phyloP scores from a whole-genome alignment of 2,113 vertebrate genomes.

The Corythoichthys haematopterus region DNA sequence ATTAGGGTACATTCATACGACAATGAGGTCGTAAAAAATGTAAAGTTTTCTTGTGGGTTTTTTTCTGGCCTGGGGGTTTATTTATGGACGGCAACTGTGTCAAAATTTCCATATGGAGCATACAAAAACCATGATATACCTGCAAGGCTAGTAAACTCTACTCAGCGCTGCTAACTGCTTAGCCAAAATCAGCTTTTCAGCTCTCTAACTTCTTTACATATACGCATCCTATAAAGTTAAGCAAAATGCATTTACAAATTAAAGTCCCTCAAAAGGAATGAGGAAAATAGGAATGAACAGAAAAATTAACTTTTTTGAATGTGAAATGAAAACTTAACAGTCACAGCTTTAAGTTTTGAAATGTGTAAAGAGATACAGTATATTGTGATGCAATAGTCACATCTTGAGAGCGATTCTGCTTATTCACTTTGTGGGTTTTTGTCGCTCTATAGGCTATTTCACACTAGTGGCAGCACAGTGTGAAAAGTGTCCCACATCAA shows the following conservation, averaged over 20 bases:
- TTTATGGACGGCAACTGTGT: neutral
- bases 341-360: neutral
- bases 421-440: neutral
- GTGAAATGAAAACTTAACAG: neutral
- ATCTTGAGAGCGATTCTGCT: neutral
- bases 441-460: neutral
- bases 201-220: no score
- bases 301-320: neutral
- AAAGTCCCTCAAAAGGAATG: neutral
- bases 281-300: neutral
- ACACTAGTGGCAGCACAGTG: no score
- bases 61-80: neutral
- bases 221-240: no score
- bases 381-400: no score
- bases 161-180: no score
- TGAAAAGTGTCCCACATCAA: no score
- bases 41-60: neutral
- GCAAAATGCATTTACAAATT: no score
- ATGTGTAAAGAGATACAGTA: neutral
- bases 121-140: neutral
- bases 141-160: neutral
- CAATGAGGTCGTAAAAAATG: neutral
- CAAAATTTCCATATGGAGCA: neutral
- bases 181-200: no score
- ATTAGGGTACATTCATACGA: conserved; percentile 4